phyloP scores from a whole-genome alignment of 2,797 vertebrate species.

The Rhabdomys pumilio region DNA sequence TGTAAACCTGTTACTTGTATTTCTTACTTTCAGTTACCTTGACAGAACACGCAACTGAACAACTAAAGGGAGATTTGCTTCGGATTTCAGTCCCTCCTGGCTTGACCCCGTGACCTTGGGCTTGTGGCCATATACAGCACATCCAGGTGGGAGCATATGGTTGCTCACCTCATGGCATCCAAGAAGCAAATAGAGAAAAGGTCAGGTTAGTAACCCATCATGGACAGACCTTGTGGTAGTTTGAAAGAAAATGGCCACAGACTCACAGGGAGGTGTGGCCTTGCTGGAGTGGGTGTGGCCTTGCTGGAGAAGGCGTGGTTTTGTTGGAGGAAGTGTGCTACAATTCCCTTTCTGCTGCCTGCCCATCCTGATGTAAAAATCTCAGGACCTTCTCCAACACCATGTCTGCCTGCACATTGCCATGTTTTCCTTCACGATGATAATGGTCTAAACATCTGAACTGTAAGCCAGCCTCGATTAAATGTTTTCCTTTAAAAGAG shows the following conservation, averaged over 20 bases:
- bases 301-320: not conserved
- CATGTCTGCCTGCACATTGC: not conserved
- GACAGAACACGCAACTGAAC: too few relatives aligned
- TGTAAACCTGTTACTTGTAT: not conserved
- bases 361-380: not conserved
- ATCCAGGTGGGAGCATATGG: not conserved
- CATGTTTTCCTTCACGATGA: not conserved
- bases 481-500: not conserved
- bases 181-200: not conserved
- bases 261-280: not conserved
- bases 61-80: not conserved
- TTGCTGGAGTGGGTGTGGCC: not conserved
- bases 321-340: not conserved
- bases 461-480: not conserved
- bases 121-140: not conserved
- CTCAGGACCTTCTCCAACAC: not conserved
- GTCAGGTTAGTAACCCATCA: not conserved
- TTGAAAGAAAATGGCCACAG: not conserved
- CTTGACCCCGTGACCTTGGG: not conserved
- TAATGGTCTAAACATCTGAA: not conserved
- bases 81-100: not conserved
- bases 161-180: not conserved
- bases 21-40: not conserved
- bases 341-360: not conserved
- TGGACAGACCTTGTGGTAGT: not conserved